Conservation (phyloP, 2,888 invertebrate genomes). For the Timandra comae region DNA sequence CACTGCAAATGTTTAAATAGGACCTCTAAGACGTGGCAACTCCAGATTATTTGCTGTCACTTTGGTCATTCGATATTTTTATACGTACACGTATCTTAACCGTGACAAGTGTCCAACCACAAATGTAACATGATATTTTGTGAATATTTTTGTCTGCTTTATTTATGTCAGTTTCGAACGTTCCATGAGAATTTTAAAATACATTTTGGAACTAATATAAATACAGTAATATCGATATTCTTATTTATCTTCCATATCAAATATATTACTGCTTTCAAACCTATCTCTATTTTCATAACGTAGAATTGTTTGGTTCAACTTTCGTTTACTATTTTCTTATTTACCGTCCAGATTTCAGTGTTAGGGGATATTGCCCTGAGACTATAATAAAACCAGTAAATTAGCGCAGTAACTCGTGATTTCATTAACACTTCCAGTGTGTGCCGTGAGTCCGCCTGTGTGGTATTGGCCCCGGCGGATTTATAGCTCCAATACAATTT, state of each 20-base stretch:
- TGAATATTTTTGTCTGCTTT: no score
- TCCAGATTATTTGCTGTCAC: constrained; percentile 16
- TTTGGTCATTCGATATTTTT: constrained; percentile 8
- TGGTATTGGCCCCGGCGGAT: constrained; percentile 40
- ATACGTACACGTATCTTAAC: background rate
- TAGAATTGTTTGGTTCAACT: no score
- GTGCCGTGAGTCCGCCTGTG: constrained; percentile 15
- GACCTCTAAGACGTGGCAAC: constrained; percentile 14
- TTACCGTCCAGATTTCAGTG: no score
- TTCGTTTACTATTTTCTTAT: no score
- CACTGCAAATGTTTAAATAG: constrained; percentile 15
- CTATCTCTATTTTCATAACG: no score
- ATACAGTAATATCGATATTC: no score
- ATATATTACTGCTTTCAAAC: no score
- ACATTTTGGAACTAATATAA: no score
- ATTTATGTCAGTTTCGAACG: no score
- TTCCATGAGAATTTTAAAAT: no score
- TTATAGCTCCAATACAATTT: constrained; percentile 51
- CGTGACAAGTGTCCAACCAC: constrained; percentile 5
- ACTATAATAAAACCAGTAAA: constrained; percentile 11
- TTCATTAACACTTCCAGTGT: constrained; percentile 31
- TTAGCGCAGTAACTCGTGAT: constrained; percentile 15
- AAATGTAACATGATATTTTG: background rate
- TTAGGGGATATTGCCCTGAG: background rate
- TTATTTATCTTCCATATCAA: no score